Evolutionary conservation across 2,888 invertebrate genomes (phyloP).

Genomic region (Trachelus stipa): DNA sequence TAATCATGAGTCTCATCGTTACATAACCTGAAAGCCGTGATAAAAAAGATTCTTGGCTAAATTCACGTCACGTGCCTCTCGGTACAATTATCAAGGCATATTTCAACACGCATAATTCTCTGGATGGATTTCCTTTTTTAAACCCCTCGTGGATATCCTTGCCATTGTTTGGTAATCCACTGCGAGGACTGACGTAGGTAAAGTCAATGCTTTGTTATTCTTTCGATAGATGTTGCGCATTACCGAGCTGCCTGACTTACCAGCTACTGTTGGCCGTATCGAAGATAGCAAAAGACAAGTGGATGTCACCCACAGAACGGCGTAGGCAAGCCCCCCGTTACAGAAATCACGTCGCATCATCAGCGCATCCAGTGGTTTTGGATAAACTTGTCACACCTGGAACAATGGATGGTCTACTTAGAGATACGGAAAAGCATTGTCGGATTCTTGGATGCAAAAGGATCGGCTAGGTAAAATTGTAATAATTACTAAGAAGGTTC

Average conservation of each 20-base stretch:
- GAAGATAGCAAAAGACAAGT: conserved; percentile 48
- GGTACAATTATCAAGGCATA: background rate
- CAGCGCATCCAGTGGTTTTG: conserved; percentile 61
- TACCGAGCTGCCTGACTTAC: conserved; percentile 23
- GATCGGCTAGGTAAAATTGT: too few species aligned
- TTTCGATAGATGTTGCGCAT: background rate
- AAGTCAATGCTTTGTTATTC: background rate
- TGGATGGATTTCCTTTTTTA: background rate
- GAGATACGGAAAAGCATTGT: background rate
- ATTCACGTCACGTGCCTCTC: background rate
- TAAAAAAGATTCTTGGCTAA: background rate
- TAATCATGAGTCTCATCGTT: background rate
- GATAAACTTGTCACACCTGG: conserved; percentile 37
- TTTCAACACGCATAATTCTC: background rate
- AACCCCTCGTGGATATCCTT: background rate
- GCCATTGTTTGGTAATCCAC: background rate
- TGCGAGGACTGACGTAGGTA: background rate
- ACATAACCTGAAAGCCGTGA: background rate
- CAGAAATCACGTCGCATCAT: conserved; percentile 62
- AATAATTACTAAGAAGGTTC: too few species aligned
- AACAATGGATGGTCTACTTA: conserved; percentile 23
- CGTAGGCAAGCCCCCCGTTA: conserved; percentile 58
- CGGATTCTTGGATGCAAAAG: too few species aligned
- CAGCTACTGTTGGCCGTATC: conserved; percentile 39
- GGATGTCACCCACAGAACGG: conserved; percentile 58